A percentile compares a stretch with the other conserved stretches of the same genome.
phyloP scores from a whole-genome alignment of 2,113 vertebrate species.

The Myotis yumanensis region DNA sequence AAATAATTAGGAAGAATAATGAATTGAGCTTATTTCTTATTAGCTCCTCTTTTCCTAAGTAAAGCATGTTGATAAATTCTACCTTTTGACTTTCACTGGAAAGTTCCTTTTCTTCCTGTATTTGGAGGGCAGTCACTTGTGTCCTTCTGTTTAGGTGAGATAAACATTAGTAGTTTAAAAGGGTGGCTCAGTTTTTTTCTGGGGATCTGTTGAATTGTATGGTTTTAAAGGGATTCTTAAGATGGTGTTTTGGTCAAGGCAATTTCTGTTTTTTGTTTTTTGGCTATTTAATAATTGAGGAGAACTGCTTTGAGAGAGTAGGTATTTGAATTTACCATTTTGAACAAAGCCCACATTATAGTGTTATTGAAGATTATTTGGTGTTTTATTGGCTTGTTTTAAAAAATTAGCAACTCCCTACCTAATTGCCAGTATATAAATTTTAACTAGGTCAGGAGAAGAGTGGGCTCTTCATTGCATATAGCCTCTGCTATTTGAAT shows the following conservation, averaged over 20 bases:
- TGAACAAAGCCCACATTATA: conserved; percentile 44
- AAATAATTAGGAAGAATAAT: neutral
- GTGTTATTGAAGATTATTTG: conserved; percentile 47
- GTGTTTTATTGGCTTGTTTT: conserved; percentile 59
- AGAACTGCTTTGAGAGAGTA: conserved; percentile 31
- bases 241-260: conserved; percentile 30
- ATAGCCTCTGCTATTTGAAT: neutral
- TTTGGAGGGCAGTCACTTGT: conserved; percentile 24
- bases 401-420: conserved; percentile 56
- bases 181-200: neutral
- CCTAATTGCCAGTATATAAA: conserved; percentile 48
- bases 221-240: conserved; percentile 30
- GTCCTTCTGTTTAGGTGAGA: conserved; percentile 57
- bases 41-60: neutral
- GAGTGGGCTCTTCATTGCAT: neutral
- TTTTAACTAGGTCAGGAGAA: conserved; percentile 40
- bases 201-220: conserved; percentile 12
- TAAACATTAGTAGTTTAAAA: conserved; percentile 58
- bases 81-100: neutral
- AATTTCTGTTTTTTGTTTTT: conserved; percentile 44
- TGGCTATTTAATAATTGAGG: neutral
- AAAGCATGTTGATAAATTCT: conserved; percentile 41
- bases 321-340: conserved; percentile 20
- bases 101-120: neutral
- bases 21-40: neutral